phyloP scores from a whole-genome alignment of 2,888 invertebrate genomes.

The Noctua janthe region DNA sequence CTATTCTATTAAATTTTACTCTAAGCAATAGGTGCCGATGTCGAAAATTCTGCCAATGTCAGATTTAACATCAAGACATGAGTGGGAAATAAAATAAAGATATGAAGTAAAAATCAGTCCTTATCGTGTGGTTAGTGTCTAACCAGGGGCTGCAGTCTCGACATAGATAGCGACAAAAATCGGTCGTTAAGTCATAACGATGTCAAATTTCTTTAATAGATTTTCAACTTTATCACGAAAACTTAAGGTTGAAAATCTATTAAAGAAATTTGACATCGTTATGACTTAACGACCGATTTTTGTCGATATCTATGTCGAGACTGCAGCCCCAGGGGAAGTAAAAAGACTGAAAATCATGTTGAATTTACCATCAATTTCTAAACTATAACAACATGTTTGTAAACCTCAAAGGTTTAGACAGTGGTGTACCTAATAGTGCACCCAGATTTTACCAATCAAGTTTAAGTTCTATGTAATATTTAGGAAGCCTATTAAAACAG shows the following conservation, averaged over 20 bases:
- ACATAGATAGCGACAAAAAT: no score
- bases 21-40: neutral
- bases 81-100: neutral
- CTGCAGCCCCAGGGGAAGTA: no score
- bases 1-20: neutral
- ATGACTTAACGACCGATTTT: no score
- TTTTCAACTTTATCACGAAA: no score
- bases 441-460: neutral
- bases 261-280: no score
- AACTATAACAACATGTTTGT: neutral
- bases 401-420: fast-evolving
- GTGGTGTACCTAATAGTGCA: neutral
- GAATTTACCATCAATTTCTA: neutral
- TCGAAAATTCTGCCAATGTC: neutral
- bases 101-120: no score
- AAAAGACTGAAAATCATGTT: neutral
- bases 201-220: no score
- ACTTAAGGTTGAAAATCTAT: no score
- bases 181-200: no score
- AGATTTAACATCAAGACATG: neutral
- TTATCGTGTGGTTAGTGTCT: no score
- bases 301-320: no score
- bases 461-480: neutral
- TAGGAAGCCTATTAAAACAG: neutral
- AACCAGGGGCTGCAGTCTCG: no score